Conservation (phyloP, 64 coral and sea anemone genomes). For the Stichodactyla helianthus region DNA sequence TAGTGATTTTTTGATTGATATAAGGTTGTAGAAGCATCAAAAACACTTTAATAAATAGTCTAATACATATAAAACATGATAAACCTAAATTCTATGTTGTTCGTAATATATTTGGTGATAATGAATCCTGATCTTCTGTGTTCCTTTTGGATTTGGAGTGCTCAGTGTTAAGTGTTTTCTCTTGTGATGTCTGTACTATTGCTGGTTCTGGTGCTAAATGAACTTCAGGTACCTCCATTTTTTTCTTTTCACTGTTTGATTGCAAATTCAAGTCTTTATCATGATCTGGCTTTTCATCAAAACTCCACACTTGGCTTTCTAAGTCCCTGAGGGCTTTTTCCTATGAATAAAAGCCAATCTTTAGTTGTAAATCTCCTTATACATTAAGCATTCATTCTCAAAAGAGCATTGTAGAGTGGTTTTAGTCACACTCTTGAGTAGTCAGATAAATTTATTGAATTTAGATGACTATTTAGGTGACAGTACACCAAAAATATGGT, state of each 20-base stretch:
- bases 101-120: neutral
- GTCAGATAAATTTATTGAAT: no score
- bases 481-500: no score
- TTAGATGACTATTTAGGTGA: no score
- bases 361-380: neutral
- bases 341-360: slow-evolving; percentile 18
- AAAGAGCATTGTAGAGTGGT: no score
- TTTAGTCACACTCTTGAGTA: neutral
- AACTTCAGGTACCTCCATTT: neutral
- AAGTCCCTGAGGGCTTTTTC: slow-evolving; percentile 55
- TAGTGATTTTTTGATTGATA: no score
- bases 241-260: neutral
- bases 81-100: neutral
- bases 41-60: no score
- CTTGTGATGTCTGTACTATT: neutral
- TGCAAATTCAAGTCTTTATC: neutral
- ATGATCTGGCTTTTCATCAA: slow-evolving; percentile 25
- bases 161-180: neutral
- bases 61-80: no score
- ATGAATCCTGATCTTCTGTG: neutral
- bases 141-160: neutral
- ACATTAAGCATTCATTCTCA: neutral
- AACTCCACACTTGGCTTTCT: slow-evolving; percentile 62
- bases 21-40: no score
- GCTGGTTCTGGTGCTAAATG: neutral